Percentiles rank a stretch among this genome's conserved stretches.
phyloP scores from a whole-genome alignment of 53 echinoderm and acorn worm species.

The Luidia sarsii region DNA sequence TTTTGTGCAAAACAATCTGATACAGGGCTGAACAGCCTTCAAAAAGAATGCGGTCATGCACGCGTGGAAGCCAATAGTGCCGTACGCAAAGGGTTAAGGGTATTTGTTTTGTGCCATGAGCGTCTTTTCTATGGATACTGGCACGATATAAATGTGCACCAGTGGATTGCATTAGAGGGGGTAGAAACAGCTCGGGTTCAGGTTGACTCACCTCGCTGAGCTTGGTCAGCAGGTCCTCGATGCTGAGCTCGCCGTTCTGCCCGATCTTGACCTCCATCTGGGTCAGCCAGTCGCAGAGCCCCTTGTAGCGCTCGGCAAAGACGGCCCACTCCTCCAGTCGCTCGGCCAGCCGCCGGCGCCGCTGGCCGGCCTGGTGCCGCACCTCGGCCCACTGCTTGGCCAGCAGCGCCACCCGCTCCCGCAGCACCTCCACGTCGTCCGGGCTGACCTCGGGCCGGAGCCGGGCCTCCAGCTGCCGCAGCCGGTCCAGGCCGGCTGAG shows the following conservation, averaged over 20 bases:
- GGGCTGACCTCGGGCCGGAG: slow-evolving; percentile 78
- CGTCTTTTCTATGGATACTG: too few relatives aligned
- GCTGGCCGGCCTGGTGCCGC: slow-evolving; percentile 84
- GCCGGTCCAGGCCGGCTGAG: slow-evolving; percentile 69
- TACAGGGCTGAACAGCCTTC: too few relatives aligned
- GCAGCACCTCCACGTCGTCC: slow-evolving; percentile 92
- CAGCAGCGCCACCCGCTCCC: slow-evolving; percentile 87
- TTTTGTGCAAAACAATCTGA: too few relatives aligned
- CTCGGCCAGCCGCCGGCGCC: slow-evolving; percentile 80
- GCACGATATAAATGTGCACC: too few relatives aligned
- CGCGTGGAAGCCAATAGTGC: too few relatives aligned
- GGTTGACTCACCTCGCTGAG: slow-evolving; percentile 75
- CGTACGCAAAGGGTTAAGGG: too few relatives aligned
- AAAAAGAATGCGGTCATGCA: too few relatives aligned
- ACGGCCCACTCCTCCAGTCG: slow-evolving; percentile 88
- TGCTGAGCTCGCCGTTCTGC: slow-evolving; percentile 96
- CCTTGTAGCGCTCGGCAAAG: slow-evolving; percentile 82
- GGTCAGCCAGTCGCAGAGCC: slow-evolving; percentile 97
- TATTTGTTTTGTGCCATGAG: too few relatives aligned
- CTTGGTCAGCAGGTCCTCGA: slow-evolving; percentile 92
- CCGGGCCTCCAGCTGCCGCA: slow-evolving; percentile 69
- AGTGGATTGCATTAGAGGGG: too few relatives aligned
- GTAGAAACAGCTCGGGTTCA: too few relatives aligned
- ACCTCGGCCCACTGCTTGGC: slow-evolving; percentile 93
- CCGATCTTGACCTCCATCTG: slow-evolving; percentile 84